Evolutionary conservation across 2,888 invertebrate species (phyloP).

Genomic region (Drosophila limbata): DNA sequence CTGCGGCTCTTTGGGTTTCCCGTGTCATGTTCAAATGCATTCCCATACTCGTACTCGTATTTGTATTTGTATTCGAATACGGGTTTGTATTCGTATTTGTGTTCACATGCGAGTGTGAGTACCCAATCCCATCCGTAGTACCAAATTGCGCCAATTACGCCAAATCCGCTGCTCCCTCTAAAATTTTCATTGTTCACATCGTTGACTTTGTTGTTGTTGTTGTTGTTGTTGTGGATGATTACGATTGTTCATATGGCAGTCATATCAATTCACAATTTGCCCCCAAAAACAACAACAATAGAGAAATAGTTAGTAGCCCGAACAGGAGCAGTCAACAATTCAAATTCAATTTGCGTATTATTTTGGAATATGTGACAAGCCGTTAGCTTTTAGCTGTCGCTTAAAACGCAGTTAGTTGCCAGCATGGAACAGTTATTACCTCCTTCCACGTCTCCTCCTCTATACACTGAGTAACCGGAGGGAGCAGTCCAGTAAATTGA

Average conservation of each 20-base stretch:
- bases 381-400: conserved; percentile 66
- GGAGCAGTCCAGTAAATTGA: conserved; percentile 53
- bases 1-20: conserved; percentile 19
- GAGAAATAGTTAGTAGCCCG: neutral
- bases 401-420: conserved; percentile 53
- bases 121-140: conserved; percentile 45
- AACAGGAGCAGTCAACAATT: conserved; percentile 43
- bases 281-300: conserved; percentile 30
- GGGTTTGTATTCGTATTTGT: conserved; percentile 2
- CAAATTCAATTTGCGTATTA: conserved; percentile 68
- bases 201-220: conserved; percentile 27
- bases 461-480: conserved; percentile 8
- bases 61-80: neutral
- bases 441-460: neutral
- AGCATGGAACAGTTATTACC: conserved; percentile 17
- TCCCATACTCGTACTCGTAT: conserved; percentile 1
- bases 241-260: conserved; percentile 63
- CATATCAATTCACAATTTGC: conserved; percentile 70
- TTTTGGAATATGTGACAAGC: conserved; percentile 64
- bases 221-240: conserved; percentile 41
- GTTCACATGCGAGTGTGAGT: conserved; percentile 8
- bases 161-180: conserved; percentile 61
- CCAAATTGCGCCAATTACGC: conserved; percentile 71
- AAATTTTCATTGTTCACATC: conserved; percentile 40
- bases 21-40: conserved; percentile 20